Conservation (phyloP, 2,888 invertebrate genomes). For the Pyrrhia umbra region DNA sequence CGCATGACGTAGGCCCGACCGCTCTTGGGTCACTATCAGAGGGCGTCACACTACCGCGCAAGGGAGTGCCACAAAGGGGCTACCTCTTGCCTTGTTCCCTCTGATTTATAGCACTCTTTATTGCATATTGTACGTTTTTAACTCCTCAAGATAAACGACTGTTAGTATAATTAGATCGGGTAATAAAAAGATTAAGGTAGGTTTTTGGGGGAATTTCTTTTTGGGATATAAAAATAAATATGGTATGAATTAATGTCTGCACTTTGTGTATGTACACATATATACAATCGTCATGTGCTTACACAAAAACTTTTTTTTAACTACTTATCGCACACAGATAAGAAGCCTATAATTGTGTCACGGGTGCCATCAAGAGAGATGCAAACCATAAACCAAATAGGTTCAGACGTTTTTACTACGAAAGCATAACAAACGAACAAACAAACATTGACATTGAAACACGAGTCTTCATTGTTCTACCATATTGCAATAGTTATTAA, state of each 20-base stretch:
- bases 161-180: constrained; percentile 59
- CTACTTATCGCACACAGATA: too few relatives aligned
- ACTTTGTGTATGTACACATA: too few relatives aligned
- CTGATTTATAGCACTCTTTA: constrained; percentile 61
- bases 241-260: neutral
- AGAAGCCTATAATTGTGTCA: too few relatives aligned
- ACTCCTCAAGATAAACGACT: constrained; percentile 59
- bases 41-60: constrained; percentile 56
- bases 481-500: too few relatives aligned
- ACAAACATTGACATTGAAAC: too few relatives aligned
- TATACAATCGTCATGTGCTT: too few relatives aligned
- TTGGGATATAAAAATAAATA: constrained; percentile 27
- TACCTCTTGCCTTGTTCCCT: constrained; percentile 36
- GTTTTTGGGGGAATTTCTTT: constrained; percentile 32
- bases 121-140: constrained; percentile 60
- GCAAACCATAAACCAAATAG: too few relatives aligned
- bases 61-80: constrained; percentile 49
- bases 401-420: too few relatives aligned
- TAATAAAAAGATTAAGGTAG: constrained; percentile 44
- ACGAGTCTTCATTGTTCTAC: too few relatives aligned
- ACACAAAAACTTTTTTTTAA: too few relatives aligned
- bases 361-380: too few relatives aligned
- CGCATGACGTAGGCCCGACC: constrained; percentile 17
- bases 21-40: constrained; percentile 29
- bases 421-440: too few relatives aligned